Base-by-base conservation (phyloP, 2,797 vertebrate genomes). In the Rhabdophis nuchalis region DNA sequence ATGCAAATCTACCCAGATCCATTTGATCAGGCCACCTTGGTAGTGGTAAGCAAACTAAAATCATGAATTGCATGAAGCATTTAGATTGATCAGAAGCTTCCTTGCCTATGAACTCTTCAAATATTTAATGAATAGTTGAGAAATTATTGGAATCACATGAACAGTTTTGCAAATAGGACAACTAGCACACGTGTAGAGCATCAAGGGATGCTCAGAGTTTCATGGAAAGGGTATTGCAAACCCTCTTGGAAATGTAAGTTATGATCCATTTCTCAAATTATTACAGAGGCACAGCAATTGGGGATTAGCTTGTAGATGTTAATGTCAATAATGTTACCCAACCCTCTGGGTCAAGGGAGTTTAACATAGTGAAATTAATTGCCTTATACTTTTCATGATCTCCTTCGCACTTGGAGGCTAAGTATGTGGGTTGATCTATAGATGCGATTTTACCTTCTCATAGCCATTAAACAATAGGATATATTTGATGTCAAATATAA, bases 401-500 rank as follows among this genome's bases (percentile, higher is more conserved):
- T 50, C 91, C 89, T 27, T 11, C 85, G 27, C 85, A 87, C 41
- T 87, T 23, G 89, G 89, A n/a, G 32, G 14, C 82, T 14, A 12
- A 27, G 86, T 27, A 4, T 92, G 7, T 5, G 25, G 87, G 5
- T 16, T 58, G 41, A 29, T 61, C 1, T 94, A 91, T 57, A 77
- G 5, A 92, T 93, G 27, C n/a, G 10, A 88, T 86, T 92, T 64
- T 90, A 87, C 68, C 88, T 93, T 95, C 91, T 20, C 25, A 85
- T 54, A 23, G 0, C 68, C 53, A 25, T 20, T 16, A 64, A 92
- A 94, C 87, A 94, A 82, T 14, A 20, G 92, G 52, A 93, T 41
- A 50, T 4, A 50, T 32, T 91, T 91, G 0, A 0, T 88, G 91
- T 90, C 57, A 82, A 88, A 91, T 87, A 5, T 0, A 7, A 7